Percentiles rank a stretch among this genome's conserved stretches.
phyloP scores from a whole-genome alignment of 2,113 vertebrate genomes.

The Crocuta crocuta region DNA sequence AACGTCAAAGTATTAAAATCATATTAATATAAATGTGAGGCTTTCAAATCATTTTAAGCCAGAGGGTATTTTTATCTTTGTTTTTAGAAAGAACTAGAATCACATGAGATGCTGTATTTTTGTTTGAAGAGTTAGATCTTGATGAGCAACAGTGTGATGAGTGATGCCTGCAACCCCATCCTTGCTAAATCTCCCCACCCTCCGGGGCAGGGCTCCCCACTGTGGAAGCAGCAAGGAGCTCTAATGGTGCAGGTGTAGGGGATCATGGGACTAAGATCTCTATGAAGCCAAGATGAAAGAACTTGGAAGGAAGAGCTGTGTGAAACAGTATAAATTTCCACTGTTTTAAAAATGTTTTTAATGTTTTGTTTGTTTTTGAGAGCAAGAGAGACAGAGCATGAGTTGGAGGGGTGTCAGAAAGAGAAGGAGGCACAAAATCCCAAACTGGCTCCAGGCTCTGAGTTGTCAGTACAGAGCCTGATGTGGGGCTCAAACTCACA shows the following conservation, averaged over 20 bases:
- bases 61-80: neutral
- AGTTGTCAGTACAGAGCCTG: too few relatives aligned
- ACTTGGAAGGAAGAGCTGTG: too few relatives aligned
- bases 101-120: neutral
- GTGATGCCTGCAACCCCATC: neutral
- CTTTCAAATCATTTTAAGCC: neutral
- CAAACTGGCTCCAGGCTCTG: too few relatives aligned
- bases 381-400: too few relatives aligned
- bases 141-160: neutral
- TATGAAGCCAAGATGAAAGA: neutral
- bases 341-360: neutral
- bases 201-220: neutral
- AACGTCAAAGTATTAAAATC: neutral
- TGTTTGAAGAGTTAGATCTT: neutral
- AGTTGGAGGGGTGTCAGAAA: too few relatives aligned
- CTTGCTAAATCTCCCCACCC: neutral
- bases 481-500: too few relatives aligned
- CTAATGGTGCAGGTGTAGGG: neutral
- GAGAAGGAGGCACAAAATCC: too few relatives aligned
- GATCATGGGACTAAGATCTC: neutral
- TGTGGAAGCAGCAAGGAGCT: neutral
- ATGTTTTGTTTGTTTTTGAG: too few relatives aligned
- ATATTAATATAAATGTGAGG: neutral
- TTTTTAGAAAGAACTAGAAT: neutral
- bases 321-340: neutral